A percentile compares a stretch with the other conserved stretches of the same genome.
These are phyloP conservation scores for Bombus picipes DNA, from an alignment of 1,140 invertebrate genomes.

Conservation along the genomic window DNA sequence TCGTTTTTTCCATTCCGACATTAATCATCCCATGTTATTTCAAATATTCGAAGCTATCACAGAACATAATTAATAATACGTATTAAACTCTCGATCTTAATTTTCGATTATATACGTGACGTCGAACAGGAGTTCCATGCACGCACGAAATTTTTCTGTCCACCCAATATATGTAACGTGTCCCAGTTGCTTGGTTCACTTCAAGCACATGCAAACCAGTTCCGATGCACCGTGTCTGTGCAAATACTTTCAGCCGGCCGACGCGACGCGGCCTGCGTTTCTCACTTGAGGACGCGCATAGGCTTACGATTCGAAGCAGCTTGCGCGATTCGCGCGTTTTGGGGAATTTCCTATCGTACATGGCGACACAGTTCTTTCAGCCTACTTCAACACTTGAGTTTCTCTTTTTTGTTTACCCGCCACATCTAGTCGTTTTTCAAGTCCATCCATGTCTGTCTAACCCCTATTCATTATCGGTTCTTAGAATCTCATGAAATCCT, in stretches of 20 bases:
- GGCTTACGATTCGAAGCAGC: background rate
- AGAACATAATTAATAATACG: background rate
- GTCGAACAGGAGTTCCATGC: background rate
- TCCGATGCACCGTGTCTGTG: constrained; percentile 44
- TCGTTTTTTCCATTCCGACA: background rate
- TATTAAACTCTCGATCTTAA: background rate
- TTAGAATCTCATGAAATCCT: background rate
- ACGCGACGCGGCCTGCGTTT: background rate
- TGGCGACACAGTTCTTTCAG: constrained; percentile 14
- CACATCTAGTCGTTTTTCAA: background rate
- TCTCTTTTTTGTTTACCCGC: constrained; percentile 15
- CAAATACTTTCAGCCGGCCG: constrained; percentile 56
- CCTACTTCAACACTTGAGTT: constrained; percentile 32
- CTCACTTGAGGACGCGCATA: background rate
- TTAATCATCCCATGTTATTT: background rate
- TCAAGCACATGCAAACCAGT: constrained; percentile 61
- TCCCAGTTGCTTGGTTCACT: constrained; percentile 70
- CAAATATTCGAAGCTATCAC: background rate
- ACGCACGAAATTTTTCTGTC: constrained; percentile 24
- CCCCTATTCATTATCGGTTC: background rate
- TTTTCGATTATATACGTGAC: background rate
- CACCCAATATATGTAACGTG: constrained; percentile 50
- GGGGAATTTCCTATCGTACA: background rate
- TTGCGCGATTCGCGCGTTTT: background rate
- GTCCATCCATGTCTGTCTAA: too few relatives aligned